These are phyloP conservation scores for Agelastica alni DNA, from an alignment of 2,888 invertebrate species.

Conservation along the genomic window DNA sequence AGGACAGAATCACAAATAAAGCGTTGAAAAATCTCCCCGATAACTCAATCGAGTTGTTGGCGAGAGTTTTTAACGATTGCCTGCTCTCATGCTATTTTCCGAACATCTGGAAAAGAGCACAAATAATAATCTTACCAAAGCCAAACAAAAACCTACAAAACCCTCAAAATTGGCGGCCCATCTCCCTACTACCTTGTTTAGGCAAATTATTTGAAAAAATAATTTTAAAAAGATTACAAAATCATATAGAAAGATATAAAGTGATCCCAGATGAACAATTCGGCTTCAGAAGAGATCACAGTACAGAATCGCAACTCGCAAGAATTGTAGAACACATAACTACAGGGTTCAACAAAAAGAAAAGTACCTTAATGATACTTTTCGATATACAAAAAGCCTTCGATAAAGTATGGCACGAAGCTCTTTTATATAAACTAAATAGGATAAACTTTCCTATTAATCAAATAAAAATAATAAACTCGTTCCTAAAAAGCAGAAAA, in stretches of 20 bases:
- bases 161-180: constrained; percentile 29
- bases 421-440: no score
- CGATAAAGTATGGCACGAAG: constrained; percentile 47
- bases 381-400: constrained; percentile 48
- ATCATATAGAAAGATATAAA: constrained; percentile 9
- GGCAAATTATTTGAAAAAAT: constrained; percentile 28
- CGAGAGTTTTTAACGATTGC: constrained; percentile 22
- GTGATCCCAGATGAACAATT: constrained; percentile 43
- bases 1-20: no score
- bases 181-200: constrained; percentile 24
- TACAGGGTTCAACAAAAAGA: constrained; percentile 36
- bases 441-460: no score
- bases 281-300: constrained; percentile 42
- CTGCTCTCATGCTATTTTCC: constrained; percentile 20
- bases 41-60: no score
- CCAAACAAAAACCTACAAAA: constrained; percentile 16
- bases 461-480: no score
- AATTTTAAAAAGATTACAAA: constrained; percentile 15
- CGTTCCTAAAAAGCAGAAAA: no score
- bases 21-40: no score
- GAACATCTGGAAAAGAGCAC: constrained; percentile 23
- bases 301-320: constrained; percentile 41
- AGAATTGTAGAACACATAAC: constrained; percentile 38
- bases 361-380: constrained; percentile 40
- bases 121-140: constrained; percentile 23